Percentiles rank a stretch among this genome's conserved stretches.
These are phyloP conservation scores for Mizuhopecten yessoensis DNA, from an alignment of 1,140 invertebrate genomes.

Conservation along the genomic window DNA sequence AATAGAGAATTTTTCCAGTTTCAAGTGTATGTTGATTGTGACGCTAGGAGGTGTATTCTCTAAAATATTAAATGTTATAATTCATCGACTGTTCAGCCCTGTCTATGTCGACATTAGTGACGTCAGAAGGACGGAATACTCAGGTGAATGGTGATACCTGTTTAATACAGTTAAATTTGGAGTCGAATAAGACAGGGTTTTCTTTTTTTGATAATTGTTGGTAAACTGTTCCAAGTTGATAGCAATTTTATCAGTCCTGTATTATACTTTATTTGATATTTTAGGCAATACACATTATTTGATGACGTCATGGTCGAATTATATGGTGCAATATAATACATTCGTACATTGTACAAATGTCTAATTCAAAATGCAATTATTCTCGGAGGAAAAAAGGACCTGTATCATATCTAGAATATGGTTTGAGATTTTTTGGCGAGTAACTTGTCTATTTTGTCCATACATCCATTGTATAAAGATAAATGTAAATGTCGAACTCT, in stretches of 20 bases:
- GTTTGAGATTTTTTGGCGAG: constrained; percentile 26
- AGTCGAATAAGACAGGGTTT: neutral
- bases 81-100: neutral
- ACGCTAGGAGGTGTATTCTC: neutral
- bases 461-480: neutral
- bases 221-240: neutral
- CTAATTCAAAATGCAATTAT: constrained; percentile 21
- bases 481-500: neutral
- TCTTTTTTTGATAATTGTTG: neutral
- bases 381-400: neutral
- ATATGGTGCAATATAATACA: neutral
- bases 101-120: neutral
- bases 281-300: neutral
- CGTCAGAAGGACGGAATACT: neutral
- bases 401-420: constrained; percentile 7
- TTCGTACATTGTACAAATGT: constrained; percentile 33
- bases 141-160: neutral
- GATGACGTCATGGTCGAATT: neutral
- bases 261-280: neutral
- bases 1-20: neutral
- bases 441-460: neutral
- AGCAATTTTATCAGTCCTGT: neutral
- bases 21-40: neutral
- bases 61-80: neutral
- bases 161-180: neutral